These are phyloP conservation scores for Vicugna pacos DNA, from an alignment of 2,113 vertebrate species.

Conservation along the genomic window DNA sequence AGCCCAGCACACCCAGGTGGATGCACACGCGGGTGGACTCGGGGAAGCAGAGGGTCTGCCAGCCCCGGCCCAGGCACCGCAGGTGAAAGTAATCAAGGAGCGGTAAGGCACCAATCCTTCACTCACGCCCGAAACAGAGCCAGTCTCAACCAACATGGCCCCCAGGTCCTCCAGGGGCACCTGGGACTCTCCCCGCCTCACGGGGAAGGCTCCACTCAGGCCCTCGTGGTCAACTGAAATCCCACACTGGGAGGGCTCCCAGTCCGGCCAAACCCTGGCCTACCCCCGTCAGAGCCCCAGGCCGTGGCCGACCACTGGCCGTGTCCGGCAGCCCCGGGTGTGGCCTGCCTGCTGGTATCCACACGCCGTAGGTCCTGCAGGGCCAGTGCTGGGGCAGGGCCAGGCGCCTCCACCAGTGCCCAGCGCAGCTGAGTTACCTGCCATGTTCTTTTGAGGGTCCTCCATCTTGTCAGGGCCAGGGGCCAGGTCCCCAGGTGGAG, in stretches of 20 bases:
- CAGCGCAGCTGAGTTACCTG: slow-evolving; percentile 50
- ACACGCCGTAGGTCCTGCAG: neutral
- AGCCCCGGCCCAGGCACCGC: accelerated
- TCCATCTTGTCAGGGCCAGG: slow-evolving; percentile 55
- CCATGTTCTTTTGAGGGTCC: neutral
- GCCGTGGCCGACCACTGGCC: neutral
- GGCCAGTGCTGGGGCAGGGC: too few species aligned
- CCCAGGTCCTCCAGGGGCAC: neutral
- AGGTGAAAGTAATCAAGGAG: neutral
- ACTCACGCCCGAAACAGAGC: neutral
- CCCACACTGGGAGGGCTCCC: neutral
- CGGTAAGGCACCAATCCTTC: too few species aligned
- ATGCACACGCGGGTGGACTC: neutral
- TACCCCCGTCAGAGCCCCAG: neutral
- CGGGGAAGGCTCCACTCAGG: neutral
- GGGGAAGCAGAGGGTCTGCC: neutral
- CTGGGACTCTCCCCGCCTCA: too few species aligned
- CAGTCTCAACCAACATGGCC: neutral
- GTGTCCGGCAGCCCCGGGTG: neutral
- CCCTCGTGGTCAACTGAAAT: neutral
- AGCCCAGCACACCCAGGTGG: neutral
- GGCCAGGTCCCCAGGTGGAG: neutral
- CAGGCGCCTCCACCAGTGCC: neutral
- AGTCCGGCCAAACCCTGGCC: neutral
- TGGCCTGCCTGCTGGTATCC: neutral